Percentiles rank a stretch among this genome's conserved stretches.
These are phyloP conservation scores for Dynastes maya DNA, from an alignment of 2,888 invertebrate species.

Conservation along the genomic window DNA sequence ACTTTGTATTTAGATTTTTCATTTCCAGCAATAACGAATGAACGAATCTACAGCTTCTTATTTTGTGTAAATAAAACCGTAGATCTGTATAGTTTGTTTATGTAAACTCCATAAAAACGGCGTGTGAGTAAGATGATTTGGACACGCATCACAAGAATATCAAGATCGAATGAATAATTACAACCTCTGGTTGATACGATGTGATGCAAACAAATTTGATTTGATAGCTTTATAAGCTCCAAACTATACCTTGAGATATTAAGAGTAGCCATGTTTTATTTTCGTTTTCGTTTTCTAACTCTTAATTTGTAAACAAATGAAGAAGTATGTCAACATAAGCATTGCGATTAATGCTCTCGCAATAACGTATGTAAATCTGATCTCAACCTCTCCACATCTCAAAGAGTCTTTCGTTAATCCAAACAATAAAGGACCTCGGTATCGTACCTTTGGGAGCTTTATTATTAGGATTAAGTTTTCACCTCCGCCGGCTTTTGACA, in stretches of 20 bases:
- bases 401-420: not conserved
- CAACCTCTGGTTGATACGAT: not conserved
- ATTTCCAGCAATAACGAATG: slow-evolving; percentile 13
- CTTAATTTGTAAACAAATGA: not conserved
- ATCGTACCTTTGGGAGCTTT: no score
- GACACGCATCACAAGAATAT: not conserved
- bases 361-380: not conserved
- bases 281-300: not conserved
- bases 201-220: not conserved
- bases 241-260: not conserved
- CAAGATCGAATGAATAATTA: not conserved
- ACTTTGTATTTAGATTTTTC: slow-evolving; percentile 13
- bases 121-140: not conserved
- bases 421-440: not conserved
- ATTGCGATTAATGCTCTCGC: not conserved
- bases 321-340: not conserved
- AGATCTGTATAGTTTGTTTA: slow-evolving; percentile 4
- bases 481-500: no score
- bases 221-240: not conserved
- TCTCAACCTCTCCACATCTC: not conserved
- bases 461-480: not conserved
- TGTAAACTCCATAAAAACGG: not conserved
- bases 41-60: slow-evolving; percentile 2
- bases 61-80: slow-evolving; percentile 6
- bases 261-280: not conserved